Evolutionary conservation across 2,888 invertebrate species (phyloP).

Genomic region (Ceraclea dissimilis): DNA sequence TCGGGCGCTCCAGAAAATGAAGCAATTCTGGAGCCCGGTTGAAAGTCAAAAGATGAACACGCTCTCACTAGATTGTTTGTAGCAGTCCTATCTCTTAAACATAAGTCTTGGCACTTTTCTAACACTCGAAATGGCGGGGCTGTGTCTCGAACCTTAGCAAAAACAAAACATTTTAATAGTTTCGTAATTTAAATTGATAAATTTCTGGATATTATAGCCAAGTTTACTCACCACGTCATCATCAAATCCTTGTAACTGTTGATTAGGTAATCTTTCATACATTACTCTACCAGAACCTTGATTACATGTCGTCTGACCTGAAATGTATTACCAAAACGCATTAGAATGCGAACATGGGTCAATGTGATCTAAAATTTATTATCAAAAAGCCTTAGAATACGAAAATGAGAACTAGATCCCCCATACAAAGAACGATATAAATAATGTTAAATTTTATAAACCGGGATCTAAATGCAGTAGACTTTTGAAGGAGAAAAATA

Average conservation of each 20-base stretch:
- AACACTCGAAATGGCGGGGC: constrained; percentile 80
- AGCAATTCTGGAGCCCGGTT: constrained; percentile 78
- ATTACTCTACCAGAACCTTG: constrained; percentile 82
- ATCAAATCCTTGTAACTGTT: constrained; percentile 82
- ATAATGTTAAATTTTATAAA: not conserved
- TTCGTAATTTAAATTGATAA: too few species aligned
- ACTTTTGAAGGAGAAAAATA: too few species aligned
- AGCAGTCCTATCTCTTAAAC: constrained; percentile 67
- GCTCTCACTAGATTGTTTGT: constrained; percentile 76
- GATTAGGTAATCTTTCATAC: constrained; percentile 83
- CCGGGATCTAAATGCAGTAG: too few species aligned
- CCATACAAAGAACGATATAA: not conserved
- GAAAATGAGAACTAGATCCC: too few species aligned
- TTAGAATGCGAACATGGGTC: too few species aligned
- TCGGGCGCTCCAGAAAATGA: constrained; percentile 75
- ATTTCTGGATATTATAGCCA: too few species aligned
- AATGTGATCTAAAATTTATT: constrained; percentile 56
- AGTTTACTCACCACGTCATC: constrained; percentile 67
- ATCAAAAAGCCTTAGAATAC: too few species aligned
- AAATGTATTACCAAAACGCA: constrained; percentile 1
- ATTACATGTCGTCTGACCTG: constrained; percentile 87
- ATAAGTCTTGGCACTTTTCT: constrained; percentile 83
- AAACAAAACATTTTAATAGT: not conserved
- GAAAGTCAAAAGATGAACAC: constrained; percentile 85
- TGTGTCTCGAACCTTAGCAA: constrained; percentile 62